Conservation (phyloP, 2,797 vertebrate species). For the Macroramphosus scolopax region DNA sequence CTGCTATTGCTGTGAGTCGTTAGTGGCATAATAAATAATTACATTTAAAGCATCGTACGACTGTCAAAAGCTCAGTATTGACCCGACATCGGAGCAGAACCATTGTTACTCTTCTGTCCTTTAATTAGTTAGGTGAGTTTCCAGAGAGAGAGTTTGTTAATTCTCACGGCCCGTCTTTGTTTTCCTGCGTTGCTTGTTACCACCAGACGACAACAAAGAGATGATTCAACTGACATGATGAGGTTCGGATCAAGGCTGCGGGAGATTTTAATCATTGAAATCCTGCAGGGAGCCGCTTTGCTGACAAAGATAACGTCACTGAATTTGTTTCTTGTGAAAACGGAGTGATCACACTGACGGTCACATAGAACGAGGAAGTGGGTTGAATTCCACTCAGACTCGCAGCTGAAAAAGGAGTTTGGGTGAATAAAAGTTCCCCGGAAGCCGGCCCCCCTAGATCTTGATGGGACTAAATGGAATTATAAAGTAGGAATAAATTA, state of each 20-base stretch:
- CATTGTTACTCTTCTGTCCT: no score
- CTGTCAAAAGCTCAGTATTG: no score
- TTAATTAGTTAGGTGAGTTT: no score
- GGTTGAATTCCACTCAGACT: conserved; percentile 3
- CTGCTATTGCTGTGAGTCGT: no score
- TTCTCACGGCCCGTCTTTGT: no score
- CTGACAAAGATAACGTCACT: conserved; percentile 4
- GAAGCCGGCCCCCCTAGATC: no score
- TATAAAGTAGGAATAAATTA: no score
- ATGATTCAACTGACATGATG: not conserved
- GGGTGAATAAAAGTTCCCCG: not conserved
- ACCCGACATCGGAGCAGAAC: no score
- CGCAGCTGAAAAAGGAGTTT: conserved; percentile 12
- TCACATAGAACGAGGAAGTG: not conserved
- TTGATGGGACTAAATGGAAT: not conserved
- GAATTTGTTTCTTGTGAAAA: conserved; percentile 4
- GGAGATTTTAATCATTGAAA: not conserved
- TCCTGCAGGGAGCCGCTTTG: not conserved
- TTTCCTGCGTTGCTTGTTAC: no score
- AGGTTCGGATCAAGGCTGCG: not conserved
- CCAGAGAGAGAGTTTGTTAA: no score
- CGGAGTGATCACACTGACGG: conserved; percentile 8
- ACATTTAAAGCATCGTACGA: no score
- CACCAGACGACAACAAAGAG: not conserved
- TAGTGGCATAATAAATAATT: no score